phyloP scores from a whole-genome alignment of 2,888 invertebrate species.

The Scaptomyza parva region DNA sequence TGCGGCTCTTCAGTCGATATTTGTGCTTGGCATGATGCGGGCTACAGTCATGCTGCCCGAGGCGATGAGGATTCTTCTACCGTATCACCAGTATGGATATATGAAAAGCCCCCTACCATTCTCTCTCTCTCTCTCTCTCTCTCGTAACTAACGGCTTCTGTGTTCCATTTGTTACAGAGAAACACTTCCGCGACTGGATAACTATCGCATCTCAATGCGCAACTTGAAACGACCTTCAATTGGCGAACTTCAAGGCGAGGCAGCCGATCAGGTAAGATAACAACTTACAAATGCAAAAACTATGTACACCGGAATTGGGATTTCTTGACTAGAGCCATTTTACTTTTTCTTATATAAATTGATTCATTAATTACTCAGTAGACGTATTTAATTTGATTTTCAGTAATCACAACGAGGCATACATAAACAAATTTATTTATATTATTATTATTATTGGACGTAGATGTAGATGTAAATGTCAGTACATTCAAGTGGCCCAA shows the following conservation, averaged over 20 bases:
- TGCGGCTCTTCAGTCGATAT: conserved; percentile 49
- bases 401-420: no score
- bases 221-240: conserved; percentile 92
- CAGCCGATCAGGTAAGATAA: conserved; percentile 81
- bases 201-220: conserved; percentile 92
- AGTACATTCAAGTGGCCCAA: no score
- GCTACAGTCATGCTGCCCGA: conserved; percentile 67
- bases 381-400: no score
- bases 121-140: no score
- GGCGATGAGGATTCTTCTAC: conserved; percentile 63
- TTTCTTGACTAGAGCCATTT: no score
- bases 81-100: conserved; percentile 68
- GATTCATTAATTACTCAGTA: no score
- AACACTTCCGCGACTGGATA: conserved; percentile 92
- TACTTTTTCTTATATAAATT: no score
- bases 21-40: conserved; percentile 62
- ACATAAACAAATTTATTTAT: no score
- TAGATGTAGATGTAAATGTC: no score
- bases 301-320: not conserved
- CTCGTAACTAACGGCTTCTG: conserved; percentile 5
- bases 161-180: conserved; percentile 86
- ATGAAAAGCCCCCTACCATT: no score
- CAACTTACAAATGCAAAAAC: not conserved
- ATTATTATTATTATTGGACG: no score
- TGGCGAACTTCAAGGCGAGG: conserved; percentile 91